Evolutionary conservation across 2,113 vertebrate genomes (phyloP), one percentile per base, ranked within the genome.

Genomic region (Acrocephalus arundinaceus): DNA sequence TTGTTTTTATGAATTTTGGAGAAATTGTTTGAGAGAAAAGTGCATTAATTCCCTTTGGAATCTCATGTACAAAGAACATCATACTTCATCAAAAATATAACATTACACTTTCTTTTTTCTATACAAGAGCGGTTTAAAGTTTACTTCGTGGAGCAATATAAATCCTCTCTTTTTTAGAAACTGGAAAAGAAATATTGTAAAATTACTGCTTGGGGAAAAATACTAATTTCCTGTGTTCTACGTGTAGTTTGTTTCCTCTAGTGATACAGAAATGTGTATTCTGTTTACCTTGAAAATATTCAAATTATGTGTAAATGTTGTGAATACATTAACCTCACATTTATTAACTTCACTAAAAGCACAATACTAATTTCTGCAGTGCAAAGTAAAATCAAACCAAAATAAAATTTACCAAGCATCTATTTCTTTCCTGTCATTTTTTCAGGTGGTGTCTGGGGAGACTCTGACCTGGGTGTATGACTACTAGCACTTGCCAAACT

Each of bases 191-290:
- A 96, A 77, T 84, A 84, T 24, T 72, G 30, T 52, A 33, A 93
- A 92, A 96, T 84, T 92, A 84, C 41, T 83, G 31, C 33, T 73
- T 85, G 25, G 91, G 89, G 89, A 95, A 93, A 91, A 65, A 94
- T 86, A 90, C 22, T 74, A 27, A 90, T 94, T 92, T 93, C 79
- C 79, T 90, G 48, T 71, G 61, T 65, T 91, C 43, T 76, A 57
- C 0, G 0, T 39, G 45, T 45, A 88, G 48, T 63, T 95, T 86
- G 39, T 68, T 94, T 81, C 41, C 61, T 86, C 72, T 52, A 74
- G 20, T 67, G 45, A 81, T 68, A 93, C 30, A 67, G 70, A 83
- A 88, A 88, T 72, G 37, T 57, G 35, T 39, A 83, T 61, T 67
- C 61, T 92, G 76, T 90, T 90, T 91, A 94, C 88, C 48, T 68